Evolutionary conservation across 2,888 invertebrate species (phyloP).

Genomic region (Idaea dimidiata): DNA sequence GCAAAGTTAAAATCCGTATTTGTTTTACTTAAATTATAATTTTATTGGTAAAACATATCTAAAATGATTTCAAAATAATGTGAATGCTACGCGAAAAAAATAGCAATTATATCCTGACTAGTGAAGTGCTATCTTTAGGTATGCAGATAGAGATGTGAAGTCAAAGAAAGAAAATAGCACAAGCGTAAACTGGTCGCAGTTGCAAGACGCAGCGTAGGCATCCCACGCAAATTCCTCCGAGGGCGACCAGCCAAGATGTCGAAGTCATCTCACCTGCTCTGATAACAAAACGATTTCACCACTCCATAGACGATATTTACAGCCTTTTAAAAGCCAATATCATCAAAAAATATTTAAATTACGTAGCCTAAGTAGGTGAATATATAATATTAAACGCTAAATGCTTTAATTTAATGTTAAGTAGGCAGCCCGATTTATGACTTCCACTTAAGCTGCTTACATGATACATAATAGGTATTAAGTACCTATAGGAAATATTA

Average conservation of each 20-base stretch:
- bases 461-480: too few species aligned
- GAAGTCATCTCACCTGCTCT: constrained; percentile 1
- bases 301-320: background rate
- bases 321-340: background rate
- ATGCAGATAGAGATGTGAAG: constrained; percentile 11
- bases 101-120: background rate
- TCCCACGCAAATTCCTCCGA: constrained; percentile 70
- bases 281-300: constrained; percentile 3
- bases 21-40: background rate
- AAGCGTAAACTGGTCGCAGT: constrained; percentile 47
- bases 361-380: background rate
- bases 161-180: constrained; percentile 35
- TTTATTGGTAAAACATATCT: background rate
- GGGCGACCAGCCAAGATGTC: constrained; percentile 36
- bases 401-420: background rate
- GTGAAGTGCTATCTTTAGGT: background rate
- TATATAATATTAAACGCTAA: background rate
- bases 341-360: background rate
- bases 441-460: background rate
- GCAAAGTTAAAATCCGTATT: background rate
- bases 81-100: background rate
- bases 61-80: background rate
- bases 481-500: too few species aligned
- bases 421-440: background rate
- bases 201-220: constrained; percentile 17